These are phyloP conservation scores for Crossaster papposus DNA, from an alignment of 53 echinoderm and acorn worm species.

Conservation along the genomic window DNA sequence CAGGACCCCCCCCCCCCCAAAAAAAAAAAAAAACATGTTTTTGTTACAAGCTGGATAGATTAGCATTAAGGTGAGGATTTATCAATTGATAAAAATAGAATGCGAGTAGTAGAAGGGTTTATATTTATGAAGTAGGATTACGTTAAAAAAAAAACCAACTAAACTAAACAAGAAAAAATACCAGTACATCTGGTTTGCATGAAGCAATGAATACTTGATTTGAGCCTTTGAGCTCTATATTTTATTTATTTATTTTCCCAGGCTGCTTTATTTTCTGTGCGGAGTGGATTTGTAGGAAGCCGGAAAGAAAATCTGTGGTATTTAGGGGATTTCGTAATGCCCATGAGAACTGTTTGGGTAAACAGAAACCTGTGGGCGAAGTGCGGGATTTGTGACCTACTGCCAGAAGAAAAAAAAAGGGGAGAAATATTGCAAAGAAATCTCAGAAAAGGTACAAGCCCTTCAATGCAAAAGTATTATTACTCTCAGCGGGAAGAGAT, in stretches of 20 bases:
- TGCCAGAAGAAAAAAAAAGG: neutral
- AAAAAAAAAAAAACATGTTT: neutral
- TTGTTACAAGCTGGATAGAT: slow-evolving; percentile 29
- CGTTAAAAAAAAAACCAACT: neutral
- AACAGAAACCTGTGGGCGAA: neutral
- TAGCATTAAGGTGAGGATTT: neutral
- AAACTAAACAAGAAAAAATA: neutral
- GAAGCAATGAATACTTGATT: slow-evolving; percentile 15
- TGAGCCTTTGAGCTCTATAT: neutral
- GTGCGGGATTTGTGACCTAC: neutral
- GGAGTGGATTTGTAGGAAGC: slow-evolving; percentile 11
- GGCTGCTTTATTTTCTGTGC: neutral
- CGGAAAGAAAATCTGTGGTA: neutral
- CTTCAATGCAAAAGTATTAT: neutral
- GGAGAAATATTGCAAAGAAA: neutral
- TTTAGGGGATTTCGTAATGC: slow-evolving; percentile 3
- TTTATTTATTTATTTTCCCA: neutral
- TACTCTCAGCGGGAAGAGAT: neutral
- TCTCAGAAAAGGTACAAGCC: neutral
- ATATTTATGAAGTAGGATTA: neutral
- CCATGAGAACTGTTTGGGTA: slow-evolving; percentile 8
- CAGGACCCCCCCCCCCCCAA: no score
- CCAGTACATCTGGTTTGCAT: slow-evolving; percentile 34
- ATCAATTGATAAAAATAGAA: neutral
- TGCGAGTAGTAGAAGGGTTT: neutral